phyloP scores from a whole-genome alignment of 2,797 vertebrate species.

The Mus spretus region DNA sequence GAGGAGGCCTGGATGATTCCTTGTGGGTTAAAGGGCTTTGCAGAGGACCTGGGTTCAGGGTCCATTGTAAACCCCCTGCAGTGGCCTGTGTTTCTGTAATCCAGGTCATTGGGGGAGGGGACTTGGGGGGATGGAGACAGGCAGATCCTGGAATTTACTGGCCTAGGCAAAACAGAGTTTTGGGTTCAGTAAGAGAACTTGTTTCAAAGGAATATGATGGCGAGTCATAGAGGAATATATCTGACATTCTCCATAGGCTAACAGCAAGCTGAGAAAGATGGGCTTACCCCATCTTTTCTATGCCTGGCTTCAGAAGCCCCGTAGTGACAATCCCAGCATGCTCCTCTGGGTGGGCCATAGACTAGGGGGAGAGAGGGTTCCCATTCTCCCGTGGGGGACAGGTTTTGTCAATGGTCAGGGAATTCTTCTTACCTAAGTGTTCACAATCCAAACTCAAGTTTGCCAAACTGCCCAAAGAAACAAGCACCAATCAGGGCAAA shows the following conservation, averaged over 20 bases:
- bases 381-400: not conserved
- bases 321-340: not conserved
- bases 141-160: not conserved
- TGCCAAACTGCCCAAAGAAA: slow-evolving; percentile 18
- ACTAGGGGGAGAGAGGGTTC: not conserved
- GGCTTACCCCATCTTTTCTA: not conserved
- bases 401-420: not conserved
- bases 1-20: not conserved
- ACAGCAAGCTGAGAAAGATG: not conserved
- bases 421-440: not conserved
- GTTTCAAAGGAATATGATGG: not conserved
- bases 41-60: not conserved
- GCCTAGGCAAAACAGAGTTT: not conserved
- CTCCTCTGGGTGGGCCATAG: not conserved
- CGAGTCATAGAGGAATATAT: not conserved
- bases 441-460: not conserved
- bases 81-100: not conserved
- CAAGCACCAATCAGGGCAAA: slow-evolving; percentile 6
- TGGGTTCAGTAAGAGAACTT: not conserved
- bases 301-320: not conserved
- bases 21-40: not conserved
- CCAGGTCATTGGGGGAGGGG: no score
- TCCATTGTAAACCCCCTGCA: not conserved
- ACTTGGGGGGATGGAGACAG: not conserved
- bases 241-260: not conserved